Evolutionary conservation across 2,113 vertebrate genomes (phyloP).

Genomic region (Eleginops maclovinus): DNA sequence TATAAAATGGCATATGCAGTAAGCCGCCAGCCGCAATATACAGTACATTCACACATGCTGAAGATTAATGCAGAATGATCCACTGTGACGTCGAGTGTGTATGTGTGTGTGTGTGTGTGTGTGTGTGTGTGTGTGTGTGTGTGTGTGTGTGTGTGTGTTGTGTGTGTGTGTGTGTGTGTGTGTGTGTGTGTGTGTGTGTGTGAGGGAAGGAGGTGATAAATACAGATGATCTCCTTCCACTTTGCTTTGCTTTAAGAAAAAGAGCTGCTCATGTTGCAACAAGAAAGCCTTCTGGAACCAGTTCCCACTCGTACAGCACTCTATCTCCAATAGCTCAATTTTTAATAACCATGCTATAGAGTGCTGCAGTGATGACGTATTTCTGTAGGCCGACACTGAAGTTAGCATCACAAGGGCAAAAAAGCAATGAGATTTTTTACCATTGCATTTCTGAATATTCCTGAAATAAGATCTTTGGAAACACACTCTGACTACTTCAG

Average conservation of each 20-base stretch:
- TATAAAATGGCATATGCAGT: constrained; percentile 25
- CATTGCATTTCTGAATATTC: no score
- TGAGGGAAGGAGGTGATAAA: not conserved
- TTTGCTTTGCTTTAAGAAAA: not conserved
- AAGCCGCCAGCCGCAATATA: not conserved
- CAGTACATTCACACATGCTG: constrained; percentile 36
- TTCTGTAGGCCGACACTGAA: no score
- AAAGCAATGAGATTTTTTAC: no score
- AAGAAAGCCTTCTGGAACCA: not conserved
- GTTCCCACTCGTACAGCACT: not conserved
- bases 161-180: constrained; percentile 28
- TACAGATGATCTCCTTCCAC: constrained; percentile 16
- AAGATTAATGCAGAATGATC: constrained; percentile 53
- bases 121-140: constrained; percentile 12
- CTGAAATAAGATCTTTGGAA: no score
- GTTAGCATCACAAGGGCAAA: no score
- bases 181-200: constrained; percentile 6
- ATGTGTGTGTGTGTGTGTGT: constrained; percentile 34
- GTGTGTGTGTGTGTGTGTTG: constrained; percentile 40
- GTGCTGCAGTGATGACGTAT: no score
- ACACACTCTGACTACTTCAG: no score
- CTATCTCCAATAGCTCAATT: not conserved
- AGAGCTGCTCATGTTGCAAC: not conserved
- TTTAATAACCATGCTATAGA: no score
- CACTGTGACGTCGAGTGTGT: constrained; percentile 20